Base-by-base conservation (phyloP, 2,797 vertebrate species). In the Periparus ater region DNA sequence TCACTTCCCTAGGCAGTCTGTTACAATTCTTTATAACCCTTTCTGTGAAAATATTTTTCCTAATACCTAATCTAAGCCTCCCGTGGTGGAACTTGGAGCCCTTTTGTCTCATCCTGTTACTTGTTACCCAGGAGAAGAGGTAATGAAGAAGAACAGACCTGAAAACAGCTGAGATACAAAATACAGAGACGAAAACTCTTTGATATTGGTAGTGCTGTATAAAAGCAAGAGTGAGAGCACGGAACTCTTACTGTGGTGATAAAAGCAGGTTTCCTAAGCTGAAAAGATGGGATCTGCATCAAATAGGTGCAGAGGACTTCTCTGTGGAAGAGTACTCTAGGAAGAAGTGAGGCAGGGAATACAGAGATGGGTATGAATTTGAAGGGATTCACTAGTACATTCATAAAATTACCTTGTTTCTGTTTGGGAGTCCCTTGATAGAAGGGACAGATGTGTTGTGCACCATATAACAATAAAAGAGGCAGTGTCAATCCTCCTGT, bases 401-500 rank as follows among this genome's bases (percentile, higher is more conserved):
- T 58, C 30, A 66, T 25, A 90, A 47, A 79, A 45, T 7, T 18
- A 45, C 34, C 34, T 85, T 63, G 42, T 51, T 85, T 79, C 60
- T 88, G 6, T 55, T 63, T 67, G 34, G 38, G n/a, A 74, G 10
- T 26, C 14, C 27, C 34, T 65, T n/a, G 27, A 48, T 2, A 73
- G 60, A 80, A 73, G 48, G 62, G 73, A 78, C 32, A 45, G 29
- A 34, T 13, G 15, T 58, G 34, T 4, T 85, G 23, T 26, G 26
- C 23, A 72, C 17, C 10, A 29, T 21, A 0, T 34, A 67, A 27
- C 7, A 71, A 10, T 40, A 74, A 73, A 91, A 85, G 1, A 76
- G 30, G 40, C 5, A 73, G 15, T 44, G 54, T 50, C 51, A 65
- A 36, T 67, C 7, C 5, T 73, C 40, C 14, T 0, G 0, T 27